Evolutionary conservation across 1,140 invertebrate genomes (phyloP).

Genomic region (Papilio aristodemus): DNA sequence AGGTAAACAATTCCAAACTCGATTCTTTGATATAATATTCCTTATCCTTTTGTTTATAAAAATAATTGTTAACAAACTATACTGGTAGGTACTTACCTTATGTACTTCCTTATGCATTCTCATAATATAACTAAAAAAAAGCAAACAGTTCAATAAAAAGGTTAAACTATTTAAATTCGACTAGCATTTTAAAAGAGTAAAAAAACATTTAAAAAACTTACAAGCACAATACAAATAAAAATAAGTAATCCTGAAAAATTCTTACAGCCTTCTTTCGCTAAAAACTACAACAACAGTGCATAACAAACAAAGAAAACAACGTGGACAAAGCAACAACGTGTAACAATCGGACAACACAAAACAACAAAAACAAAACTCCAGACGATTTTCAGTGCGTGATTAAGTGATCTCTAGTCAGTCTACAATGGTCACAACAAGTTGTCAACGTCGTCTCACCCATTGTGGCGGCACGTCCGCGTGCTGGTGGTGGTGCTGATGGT

Average conservation of each 20-base stretch:
- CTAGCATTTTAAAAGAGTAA: too few species aligned
- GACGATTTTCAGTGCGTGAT: constrained; percentile 18
- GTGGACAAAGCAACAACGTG: constrained; percentile 30
- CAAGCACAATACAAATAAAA: background rate
- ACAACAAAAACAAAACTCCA: constrained; percentile 34
- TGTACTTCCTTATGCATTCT: too few species aligned
- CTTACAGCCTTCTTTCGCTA: background rate
- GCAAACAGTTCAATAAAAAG: background rate
- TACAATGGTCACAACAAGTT: constrained; percentile 1
- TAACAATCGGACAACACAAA: constrained; percentile 30
- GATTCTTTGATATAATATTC: too few species aligned
- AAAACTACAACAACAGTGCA: constrained; percentile 33
- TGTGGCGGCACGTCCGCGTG: constrained; percentile 73
- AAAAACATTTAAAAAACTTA: background rate
- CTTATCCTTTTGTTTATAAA: too few species aligned
- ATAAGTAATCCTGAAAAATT: background rate
- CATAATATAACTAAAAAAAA: too few species aligned
- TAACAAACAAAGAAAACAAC: constrained; percentile 28
- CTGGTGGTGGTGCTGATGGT: constrained; percentile 63
- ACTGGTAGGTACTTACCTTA: too few species aligned
- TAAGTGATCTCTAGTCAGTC: background rate
- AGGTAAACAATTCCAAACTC: too few species aligned
- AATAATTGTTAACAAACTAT: too few species aligned
- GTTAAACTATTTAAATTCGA: background rate
- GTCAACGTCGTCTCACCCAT: constrained; percentile 59